Base-by-base conservation (phyloP, 2,113 vertebrate species). In the Cebidichthys violaceus region DNA sequence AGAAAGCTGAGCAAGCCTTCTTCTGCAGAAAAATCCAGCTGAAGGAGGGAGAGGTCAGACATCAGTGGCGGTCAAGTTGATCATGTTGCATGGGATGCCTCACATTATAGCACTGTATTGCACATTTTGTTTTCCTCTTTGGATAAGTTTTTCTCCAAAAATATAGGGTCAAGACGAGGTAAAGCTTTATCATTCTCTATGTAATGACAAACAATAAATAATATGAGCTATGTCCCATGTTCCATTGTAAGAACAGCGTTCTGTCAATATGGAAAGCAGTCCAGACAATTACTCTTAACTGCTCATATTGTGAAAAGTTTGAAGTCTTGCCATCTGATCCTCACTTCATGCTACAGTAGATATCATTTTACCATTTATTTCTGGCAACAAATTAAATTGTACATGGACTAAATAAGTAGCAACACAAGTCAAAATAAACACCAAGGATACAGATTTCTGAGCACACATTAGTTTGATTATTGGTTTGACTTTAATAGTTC, bases 21-120 rank as follows among this genome's bases (percentile, higher is more conserved):
- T 14, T 29, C 43, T 86, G 57, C 84, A 70, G 83, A 47, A 68
- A 70, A 43, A 79, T 67, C 68, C 84, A 75, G 82, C 78, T 76
- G 74, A 27, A 81, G 82, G 83, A 83, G 66, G 86, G 41, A 73
- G 77, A 70, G 78, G 84, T 89, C 94, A 93, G 79, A 73, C 1
- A 4, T 71, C 86, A 71, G 67, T 43, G 65, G 18, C 17, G 20
- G 67, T 79, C 70, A 35, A 67, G 18, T 3, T 75, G 41, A 47
- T 81, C 59, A 15, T 18, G 29, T 67, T 69, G 24, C 59, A 35
- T 14, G 29, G 47, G 27, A 52, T 31, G n/a, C 14, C 31, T 47
- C 47, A 45, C 14, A 15, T 67, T 37, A 35, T 11, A 54, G 50
- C 11, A 33, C 45, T 54, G 20, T 45, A 22, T 33, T 60, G 17